These are phyloP conservation scores for Sprattus sprattus DNA, from an alignment of 2,113 vertebrate genomes.

Conservation along the genomic window DNA sequence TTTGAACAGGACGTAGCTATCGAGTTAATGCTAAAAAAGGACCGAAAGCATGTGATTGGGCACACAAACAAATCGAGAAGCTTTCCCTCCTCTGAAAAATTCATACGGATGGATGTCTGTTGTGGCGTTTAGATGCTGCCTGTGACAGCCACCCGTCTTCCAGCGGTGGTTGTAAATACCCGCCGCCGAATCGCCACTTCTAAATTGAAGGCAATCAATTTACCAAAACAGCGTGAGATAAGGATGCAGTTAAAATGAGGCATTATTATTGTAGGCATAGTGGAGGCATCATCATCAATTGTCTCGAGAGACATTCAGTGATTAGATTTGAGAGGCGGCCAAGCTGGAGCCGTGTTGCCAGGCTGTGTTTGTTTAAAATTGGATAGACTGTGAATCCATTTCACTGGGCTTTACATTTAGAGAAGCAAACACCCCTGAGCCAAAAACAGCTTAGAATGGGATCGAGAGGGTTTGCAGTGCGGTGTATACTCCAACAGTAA, in stretches of 20 bases:
- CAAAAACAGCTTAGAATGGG: constrained; percentile 17
- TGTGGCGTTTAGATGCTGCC: neutral
- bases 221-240: constrained; percentile 11
- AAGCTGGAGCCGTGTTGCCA: neutral
- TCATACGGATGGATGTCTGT: constrained; percentile 1
- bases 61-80: neutral
- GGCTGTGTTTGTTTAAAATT: constrained; percentile 19
- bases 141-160: constrained; percentile 9
- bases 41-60: neutral
- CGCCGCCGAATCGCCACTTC: neutral
- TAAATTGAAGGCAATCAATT: constrained; percentile 16
- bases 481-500: neutral
- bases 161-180: neutral
- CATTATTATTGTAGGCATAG: constrained; percentile 18
- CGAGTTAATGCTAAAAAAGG: neutral
- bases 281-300: constrained; percentile 13
- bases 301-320: constrained; percentile 10
- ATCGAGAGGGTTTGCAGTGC: neutral
- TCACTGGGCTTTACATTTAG: constrained; percentile 28
- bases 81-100: neutral
- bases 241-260: constrained; percentile 14
- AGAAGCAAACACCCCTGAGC: constrained; percentile 14
- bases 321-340: constrained; percentile 17
- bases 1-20: neutral
- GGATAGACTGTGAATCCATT: constrained; percentile 17